A percentile compares a stretch with the other conserved stretches of the same genome.
Evolutionary conservation across 2,797 vertebrate genomes (phyloP).

Genomic region (Bovichtus variegatus): DNA sequence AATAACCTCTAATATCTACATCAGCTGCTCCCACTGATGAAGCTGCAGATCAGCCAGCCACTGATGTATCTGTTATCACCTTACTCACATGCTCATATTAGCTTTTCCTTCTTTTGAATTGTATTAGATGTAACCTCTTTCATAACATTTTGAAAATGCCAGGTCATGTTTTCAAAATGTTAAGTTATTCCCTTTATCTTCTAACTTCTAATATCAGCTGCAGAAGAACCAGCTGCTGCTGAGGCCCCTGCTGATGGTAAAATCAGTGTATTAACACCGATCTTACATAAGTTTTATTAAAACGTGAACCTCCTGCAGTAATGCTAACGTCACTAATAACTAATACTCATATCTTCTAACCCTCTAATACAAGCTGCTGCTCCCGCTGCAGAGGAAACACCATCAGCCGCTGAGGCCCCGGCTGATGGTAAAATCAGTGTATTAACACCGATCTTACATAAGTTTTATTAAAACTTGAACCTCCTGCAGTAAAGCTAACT

Average conservation of each 20-base stretch:
- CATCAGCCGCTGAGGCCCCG: conserved; percentile 5
- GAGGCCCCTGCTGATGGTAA: not conserved
- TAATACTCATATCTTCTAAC: not conserved
- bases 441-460: not conserved
- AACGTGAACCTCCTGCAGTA: too few relatives aligned
- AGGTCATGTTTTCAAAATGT: conserved; percentile 12
- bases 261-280: not conserved
- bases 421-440: not conserved
- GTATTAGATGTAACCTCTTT: not conserved
- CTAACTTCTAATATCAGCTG: conserved; percentile 10
- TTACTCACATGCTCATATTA: not conserved
- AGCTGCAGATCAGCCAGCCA: not conserved
- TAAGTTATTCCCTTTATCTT: conserved; percentile 1
- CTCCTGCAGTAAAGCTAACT: not conserved
- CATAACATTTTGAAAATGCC: conserved; percentile 28
- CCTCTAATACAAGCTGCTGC: conserved; percentile 12
- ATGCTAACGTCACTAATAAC: too few relatives aligned
- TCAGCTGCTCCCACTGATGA: conserved; percentile 29
- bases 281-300: not conserved
- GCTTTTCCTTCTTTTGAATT: not conserved
- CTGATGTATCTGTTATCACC: not conserved
- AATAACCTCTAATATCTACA: conserved; percentile 25
- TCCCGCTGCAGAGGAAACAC: not conserved
- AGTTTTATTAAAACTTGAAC: not conserved
- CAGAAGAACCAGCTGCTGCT: not conserved